Conservation (phyloP, 2,113 vertebrate species). For the Varanus komodoensis region DNA sequence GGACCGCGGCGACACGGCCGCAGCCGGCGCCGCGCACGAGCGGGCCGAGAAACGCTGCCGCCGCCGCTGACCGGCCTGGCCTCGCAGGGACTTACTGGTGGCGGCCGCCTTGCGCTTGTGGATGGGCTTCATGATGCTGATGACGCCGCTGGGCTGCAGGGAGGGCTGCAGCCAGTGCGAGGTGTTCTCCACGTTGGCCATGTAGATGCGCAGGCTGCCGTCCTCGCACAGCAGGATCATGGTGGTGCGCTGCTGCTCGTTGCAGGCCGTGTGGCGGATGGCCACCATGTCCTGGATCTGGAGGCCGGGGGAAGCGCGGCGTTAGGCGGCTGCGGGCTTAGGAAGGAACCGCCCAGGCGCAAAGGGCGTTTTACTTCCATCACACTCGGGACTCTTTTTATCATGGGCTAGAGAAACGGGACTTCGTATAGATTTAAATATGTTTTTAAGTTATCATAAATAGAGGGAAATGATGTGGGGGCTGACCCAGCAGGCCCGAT, state of each 20-base stretch:
- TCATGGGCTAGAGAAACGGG: too few species aligned
- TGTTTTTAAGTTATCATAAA: too few species aligned
- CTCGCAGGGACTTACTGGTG: slow-evolving; percentile 81
- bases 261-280: slow-evolving; percentile 96
- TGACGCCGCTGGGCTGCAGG: slow-evolving; percentile 94
- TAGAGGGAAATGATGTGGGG: too few species aligned
- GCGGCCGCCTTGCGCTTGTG: slow-evolving; percentile 94
- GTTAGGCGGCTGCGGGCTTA: too few species aligned
- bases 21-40: not conserved
- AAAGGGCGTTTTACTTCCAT: not conserved
- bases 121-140: slow-evolving; percentile 97
- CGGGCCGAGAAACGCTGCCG: not conserved
- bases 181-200: slow-evolving; percentile 97
- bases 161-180: slow-evolving; percentile 98
- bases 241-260: slow-evolving; percentile 97
- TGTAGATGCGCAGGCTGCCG: slow-evolving; percentile 98
- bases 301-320: not conserved
- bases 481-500: too few species aligned
- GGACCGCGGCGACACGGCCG: too few species aligned
- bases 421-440: too few species aligned
- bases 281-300: slow-evolving; percentile 99
- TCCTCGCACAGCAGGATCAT: slow-evolving; percentile 99
- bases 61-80: not conserved
- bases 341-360: not conserved
- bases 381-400: too few species aligned